Conservation (phyloP, 2,797 vertebrate genomes). For the Amblyraja radiata region DNA sequence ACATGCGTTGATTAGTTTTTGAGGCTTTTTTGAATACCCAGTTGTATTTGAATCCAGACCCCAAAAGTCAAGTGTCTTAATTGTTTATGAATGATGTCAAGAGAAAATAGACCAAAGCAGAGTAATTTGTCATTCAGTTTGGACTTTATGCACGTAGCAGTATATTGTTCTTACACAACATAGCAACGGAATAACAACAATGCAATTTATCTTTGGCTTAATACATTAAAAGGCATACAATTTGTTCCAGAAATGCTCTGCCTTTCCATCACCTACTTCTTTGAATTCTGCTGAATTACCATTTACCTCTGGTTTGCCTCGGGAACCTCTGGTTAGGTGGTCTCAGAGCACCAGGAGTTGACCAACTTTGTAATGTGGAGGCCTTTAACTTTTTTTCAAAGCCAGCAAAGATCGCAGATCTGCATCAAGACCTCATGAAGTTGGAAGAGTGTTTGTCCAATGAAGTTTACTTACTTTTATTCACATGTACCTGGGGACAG, state of each 20-base stretch:
- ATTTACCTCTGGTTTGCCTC: neutral
- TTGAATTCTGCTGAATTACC: neutral
- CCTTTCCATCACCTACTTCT: neutral
- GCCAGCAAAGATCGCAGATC: neutral
- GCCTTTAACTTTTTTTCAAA: neutral
- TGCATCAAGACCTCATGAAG: neutral
- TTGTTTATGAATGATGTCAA: neutral
- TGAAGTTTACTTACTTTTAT: no score
- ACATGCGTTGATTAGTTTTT: neutral
- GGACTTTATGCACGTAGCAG: neutral
- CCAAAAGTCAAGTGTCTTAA: neutral
- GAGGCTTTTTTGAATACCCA: neutral
- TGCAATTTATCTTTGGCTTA: neutral
- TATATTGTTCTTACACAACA: neutral
- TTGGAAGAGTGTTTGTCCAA: neutral
- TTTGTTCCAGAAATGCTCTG: neutral
- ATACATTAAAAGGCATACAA: neutral
- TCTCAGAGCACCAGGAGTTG: neutral
- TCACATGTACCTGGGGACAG: no score
- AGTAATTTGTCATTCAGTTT: neutral
- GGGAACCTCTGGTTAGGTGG: neutral
- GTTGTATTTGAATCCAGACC: neutral
- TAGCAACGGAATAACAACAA: neutral
- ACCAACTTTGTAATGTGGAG: neutral
- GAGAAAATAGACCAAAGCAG: neutral